These are phyloP conservation scores for Hirtodrosophila trivittata DNA, from an alignment of 2,888 invertebrate genomes.

Conservation along the genomic window DNA sequence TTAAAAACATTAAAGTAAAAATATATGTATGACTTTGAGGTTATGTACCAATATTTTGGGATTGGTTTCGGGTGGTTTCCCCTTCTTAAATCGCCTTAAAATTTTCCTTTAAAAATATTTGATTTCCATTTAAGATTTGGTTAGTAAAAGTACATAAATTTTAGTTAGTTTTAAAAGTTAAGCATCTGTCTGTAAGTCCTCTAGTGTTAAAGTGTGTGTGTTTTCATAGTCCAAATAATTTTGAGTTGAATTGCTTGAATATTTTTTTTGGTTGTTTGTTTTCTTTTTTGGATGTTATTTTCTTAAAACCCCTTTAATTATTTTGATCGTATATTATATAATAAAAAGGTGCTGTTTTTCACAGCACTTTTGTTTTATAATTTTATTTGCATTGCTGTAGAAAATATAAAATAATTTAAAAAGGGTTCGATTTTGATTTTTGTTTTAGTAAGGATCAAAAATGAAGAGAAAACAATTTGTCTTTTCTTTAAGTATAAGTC, in stretches of 20 bases:
- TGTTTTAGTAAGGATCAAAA: constrained; percentile 17
- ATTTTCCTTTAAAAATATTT: constrained; percentile 65
- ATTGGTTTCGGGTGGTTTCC: constrained; percentile 33
- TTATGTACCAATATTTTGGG: constrained; percentile 60
- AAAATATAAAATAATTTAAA: constrained; percentile 47
- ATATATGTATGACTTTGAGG: constrained; percentile 45
- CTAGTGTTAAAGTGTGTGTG: constrained; percentile 14
- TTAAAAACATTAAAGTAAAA: constrained; percentile 79
- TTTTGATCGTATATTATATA: constrained; percentile 1
- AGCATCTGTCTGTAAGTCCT: constrained; percentile 31
- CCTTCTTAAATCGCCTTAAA: constrained; percentile 59
- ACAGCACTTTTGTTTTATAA: constrained; percentile 19
- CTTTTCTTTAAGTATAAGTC: constrained; percentile 50
- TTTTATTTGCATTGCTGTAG: constrained; percentile 14
- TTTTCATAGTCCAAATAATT: constrained; percentile 23
- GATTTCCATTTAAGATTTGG: constrained; percentile 33
- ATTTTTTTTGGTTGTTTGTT: constrained; percentile 3
- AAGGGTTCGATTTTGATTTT: constrained; percentile 6
- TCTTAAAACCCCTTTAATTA: constrained; percentile 18
- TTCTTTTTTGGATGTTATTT: constrained; percentile 13
- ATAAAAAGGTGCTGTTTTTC: constrained; percentile 37
- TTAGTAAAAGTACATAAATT: constrained; percentile 62
- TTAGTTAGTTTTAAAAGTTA: constrained; percentile 53
- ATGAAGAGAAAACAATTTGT: constrained; percentile 36
- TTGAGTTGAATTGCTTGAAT: constrained; percentile 19